Base-by-base conservation (phyloP, 2,888 invertebrate species). In the Lacanobia oleracea region DNA sequence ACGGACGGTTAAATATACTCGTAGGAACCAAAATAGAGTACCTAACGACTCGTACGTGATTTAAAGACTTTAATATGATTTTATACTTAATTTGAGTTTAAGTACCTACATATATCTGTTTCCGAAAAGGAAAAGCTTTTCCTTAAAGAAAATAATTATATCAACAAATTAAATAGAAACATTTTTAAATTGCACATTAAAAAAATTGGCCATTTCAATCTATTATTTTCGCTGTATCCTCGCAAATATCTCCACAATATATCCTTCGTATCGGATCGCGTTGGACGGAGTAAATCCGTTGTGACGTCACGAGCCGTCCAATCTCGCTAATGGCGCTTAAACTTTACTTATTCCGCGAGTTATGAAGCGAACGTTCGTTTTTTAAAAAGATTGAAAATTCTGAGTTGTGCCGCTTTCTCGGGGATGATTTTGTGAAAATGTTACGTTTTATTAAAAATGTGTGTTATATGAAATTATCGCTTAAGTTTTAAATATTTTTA, bases 301-400 rank as follows among this genome's bases (percentile, higher is more conserved):
- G 86, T 92, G 94, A 93, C 94, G 91, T 88, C 87, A 88, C 88
- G 37, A 87, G 85, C 88, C 87, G 87, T 88, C 91, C 94, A 94
- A 94, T 94, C 90, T 91, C 90, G 84, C 92, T 94, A 94, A 94
- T 94, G 94, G 94, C 87, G 90, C 90, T 92, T 92, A 90, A 92
- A 92, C 88, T 93, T 91, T 90, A 89, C 90, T 92, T 91, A 91
- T 88, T 88, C 88, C 85, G 72, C 82, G 88, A 92, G 89, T 90
- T 93, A 91, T 91, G 90, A 87, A 90, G 86, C 82, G 74, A 60
- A 57, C 63, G 77, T 77, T 82, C 79, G 80, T 73, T 84, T 83
- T 85, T 84, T 84, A 77, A 83, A 82, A 82, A 77, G 79, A 78
- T 87, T 86, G 82, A 74, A 77, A 43, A 56, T 84, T 79, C 72